Evolutionary conservation across 2,113 vertebrate species (phyloP).

Genomic region (Actenoides hombroni): DNA sequence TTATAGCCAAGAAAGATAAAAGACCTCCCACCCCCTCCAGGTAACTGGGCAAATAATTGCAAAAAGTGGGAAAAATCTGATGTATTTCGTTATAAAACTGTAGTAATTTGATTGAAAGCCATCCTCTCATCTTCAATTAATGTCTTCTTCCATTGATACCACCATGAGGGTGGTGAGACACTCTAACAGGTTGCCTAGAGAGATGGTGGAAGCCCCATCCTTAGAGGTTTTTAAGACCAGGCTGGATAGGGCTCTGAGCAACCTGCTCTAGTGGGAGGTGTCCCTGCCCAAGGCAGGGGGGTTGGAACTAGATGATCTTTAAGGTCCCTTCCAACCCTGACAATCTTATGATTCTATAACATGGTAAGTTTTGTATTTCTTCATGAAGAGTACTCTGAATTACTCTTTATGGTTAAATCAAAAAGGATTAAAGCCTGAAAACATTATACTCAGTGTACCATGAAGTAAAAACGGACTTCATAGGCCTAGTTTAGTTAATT

Average conservation of each 20-base stretch:
- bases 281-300: no score
- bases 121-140: neutral
- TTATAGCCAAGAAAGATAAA: neutral
- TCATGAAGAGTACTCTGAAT: neutral
- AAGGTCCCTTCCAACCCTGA: no score
- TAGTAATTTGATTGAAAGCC: neutral
- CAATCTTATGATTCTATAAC: neutral
- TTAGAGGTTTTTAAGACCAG: no score
- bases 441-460: rapidly evolving
- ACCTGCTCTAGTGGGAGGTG: no score
- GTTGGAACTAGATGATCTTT: no score
- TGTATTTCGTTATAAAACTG: neutral
- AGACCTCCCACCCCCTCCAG: neutral
- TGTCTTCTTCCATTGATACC: no score
- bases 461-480: rapidly evolving
- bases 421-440: neutral
- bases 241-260: no score
- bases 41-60: neutral
- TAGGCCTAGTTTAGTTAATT: no score
- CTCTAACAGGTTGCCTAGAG: no score
- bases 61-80: neutral
- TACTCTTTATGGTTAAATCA: no score
- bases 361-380: neutral
- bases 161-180: no score
- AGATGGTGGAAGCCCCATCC: no score